Evolutionary conservation across 2,797 vertebrate species (phyloP), one percentile per base, ranked within the genome.

Genomic region (Neopelma chrysocephalum): DNA sequence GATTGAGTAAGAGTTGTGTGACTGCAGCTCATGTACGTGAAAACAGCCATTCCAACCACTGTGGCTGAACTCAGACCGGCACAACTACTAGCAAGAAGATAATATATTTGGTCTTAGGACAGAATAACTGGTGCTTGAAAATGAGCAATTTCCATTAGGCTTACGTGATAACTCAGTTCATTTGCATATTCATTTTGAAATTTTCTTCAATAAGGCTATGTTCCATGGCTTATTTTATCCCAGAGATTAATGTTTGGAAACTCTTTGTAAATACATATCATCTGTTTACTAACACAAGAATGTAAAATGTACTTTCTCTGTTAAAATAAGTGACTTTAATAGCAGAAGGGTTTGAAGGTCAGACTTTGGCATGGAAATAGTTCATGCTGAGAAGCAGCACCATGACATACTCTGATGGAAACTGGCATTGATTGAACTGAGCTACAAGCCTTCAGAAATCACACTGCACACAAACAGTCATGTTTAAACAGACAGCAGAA

Each of bases 311-410:
- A 56, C 40, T 90, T 88, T 77, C 26, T 40, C 50, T 58, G 27
- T 88, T 88, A 75, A 81, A 95, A 48, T 26, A 65, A 87, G 40
- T 4, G 1, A 53, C 54, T 93, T 89, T 70, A 76, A 56, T 53
- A 94, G 38, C 51, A 60, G 69, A 96, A 90, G 93, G 76, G 58
- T 94, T 94, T 95, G 87, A 93, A 94, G 94, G 91, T 95, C 90
- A 89, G 66, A 29, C 64, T 93, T 91, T 64, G 80, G 62, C 66
- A 53, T 90, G 87, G 85, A 68, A 95, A 54, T 93, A 88, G 93
- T 91, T 94, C 94, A 93, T 0, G 0, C 85, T 89, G 84, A 90
- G 87, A 93, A 88, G 76, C 62, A 82, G 54, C 77, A 93, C 91
- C 85, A 89, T 81, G 54, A 82, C 58, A 1, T 71, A 65, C 45